Evolutionary conservation across 1,140 invertebrate genomes (phyloP), one percentile per base, ranked within the genome.

Genomic region (Drosophila micromelanica): DNA sequence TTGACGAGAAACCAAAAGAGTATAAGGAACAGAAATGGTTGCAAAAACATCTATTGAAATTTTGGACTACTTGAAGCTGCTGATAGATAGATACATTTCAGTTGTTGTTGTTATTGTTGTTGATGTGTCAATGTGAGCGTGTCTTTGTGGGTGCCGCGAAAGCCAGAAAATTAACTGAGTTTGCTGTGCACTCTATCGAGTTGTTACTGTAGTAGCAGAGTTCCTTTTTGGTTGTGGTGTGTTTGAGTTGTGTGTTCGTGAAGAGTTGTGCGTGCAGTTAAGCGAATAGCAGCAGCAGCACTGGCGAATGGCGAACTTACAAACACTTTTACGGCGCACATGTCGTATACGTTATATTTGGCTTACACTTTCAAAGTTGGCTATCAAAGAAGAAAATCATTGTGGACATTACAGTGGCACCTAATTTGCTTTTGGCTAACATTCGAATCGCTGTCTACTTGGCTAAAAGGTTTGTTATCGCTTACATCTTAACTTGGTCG

Each of bases 261-360:
- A 32, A 48, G 30, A 37, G 13, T 45, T 51, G 82, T 89, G 75
- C 80, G 82, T 89, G 76, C 76, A 89, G 70, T 48, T 51, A 87
- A 87, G 82, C 82, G 75, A 67, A 59, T 72, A 75, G 43, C 20
- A 2, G 20, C 20, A 23, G 32, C 78, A 74, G 72, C 74, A 73
- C 75, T 76, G 55, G 56, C 37, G 37, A 56, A 23, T 51, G 73
- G 42, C 64, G 80, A 73, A 86, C 81, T 86, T 86, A 89, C 84
- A 67, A 87, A 82, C 68, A 67, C 74, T 84, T 67, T 67, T 40
- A 61, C 82, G 78, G 78, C 82, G 69, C 78, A 56, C 79, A 38
- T 37, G 76, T 79, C 79, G 82, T 89, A 87, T 87, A 89, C 82
- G 84, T 87, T 79, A 71, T 78, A 64, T 82, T 86, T 86, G 81